A percentile compares a stretch with the other conserved stretches of the same genome.
phyloP scores from a whole-genome alignment of 2,797 vertebrate genomes.

The Dermochelys coriacea region DNA sequence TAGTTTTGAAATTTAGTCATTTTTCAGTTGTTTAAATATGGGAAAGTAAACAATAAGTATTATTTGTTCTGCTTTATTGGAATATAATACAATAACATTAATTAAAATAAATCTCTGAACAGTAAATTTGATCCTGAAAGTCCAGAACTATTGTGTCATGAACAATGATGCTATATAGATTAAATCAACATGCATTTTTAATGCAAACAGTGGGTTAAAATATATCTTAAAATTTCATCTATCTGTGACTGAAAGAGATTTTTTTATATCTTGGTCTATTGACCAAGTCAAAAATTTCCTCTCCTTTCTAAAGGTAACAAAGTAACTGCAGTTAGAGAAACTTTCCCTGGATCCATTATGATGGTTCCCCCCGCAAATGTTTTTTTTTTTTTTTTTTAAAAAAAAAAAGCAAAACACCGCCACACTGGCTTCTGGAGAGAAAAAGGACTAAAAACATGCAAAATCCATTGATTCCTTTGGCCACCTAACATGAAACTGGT shows the following conservation, averaged over 20 bases:
- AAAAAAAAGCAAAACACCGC: background rate
- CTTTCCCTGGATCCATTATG: background rate
- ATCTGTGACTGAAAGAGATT: background rate
- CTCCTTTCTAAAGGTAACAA: background rate
- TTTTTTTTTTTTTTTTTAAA: no score
- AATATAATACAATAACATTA: background rate
- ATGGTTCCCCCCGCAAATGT: background rate
- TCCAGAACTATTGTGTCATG: accelerated
- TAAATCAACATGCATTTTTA: background rate
- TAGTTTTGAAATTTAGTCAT: background rate
- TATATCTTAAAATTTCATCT: background rate
- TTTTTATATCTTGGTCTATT: background rate
- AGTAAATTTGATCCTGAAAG: background rate
- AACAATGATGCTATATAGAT: background rate
- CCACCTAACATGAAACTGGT: background rate
- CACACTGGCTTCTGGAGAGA: background rate
- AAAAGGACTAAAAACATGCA: background rate
- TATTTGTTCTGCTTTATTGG: background rate
- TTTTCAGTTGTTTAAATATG: background rate
- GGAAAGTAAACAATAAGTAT: background rate
- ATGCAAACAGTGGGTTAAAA: background rate
- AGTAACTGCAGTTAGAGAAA: background rate
- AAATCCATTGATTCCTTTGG: background rate
- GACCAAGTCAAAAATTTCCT: accelerated
- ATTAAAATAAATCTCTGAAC: background rate